A percentile compares a stretch with the other conserved stretches of the same genome.
Evolutionary conservation across 2,888 invertebrate genomes (phyloP).

Genomic region (Plebejus melissa): DNA sequence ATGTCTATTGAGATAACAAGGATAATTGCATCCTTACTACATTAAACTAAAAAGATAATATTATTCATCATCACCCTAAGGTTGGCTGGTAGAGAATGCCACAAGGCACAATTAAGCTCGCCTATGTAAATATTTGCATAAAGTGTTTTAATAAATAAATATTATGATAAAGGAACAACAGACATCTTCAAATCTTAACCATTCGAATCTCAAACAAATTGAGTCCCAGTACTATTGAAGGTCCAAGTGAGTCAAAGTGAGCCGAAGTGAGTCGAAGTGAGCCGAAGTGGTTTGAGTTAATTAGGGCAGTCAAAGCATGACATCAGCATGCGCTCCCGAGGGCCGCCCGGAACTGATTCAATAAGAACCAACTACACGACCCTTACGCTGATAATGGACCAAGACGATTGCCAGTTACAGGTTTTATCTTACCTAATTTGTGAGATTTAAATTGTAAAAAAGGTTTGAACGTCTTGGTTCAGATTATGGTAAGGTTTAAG

Average conservation of each 20-base stretch:
- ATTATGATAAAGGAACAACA: neutral
- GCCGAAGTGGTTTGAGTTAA: conserved; percentile 26
- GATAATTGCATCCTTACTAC: too few species aligned
- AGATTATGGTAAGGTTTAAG: too few species aligned
- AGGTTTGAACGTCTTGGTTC: neutral
- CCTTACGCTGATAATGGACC: conserved; percentile 69
- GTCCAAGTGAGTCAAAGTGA: neutral
- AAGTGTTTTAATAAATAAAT: too few species aligned
- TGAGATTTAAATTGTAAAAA: neutral
- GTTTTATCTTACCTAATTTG: neutral
- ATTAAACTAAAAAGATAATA: too few species aligned
- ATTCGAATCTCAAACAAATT: neutral
- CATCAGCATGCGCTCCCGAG: conserved; percentile 48
- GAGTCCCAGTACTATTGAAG: neutral
- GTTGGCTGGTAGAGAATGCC: too few species aligned
- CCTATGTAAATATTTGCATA: too few species aligned
- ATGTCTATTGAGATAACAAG: too few species aligned
- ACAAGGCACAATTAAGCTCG: too few species aligned
- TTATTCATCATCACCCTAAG: too few species aligned
- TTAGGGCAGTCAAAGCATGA: conserved; percentile 39
- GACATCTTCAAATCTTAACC: neutral
- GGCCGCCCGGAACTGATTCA: conserved; percentile 55
- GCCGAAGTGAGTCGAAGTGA: conserved; percentile 1
- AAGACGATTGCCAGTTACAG: conserved; percentile 42
- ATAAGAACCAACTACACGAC: conserved; percentile 67